Percentiles rank a stretch among this genome's conserved stretches.
Conservation (phyloP, 2,797 vertebrate species). For the Leptodactylus fallax region DNA sequence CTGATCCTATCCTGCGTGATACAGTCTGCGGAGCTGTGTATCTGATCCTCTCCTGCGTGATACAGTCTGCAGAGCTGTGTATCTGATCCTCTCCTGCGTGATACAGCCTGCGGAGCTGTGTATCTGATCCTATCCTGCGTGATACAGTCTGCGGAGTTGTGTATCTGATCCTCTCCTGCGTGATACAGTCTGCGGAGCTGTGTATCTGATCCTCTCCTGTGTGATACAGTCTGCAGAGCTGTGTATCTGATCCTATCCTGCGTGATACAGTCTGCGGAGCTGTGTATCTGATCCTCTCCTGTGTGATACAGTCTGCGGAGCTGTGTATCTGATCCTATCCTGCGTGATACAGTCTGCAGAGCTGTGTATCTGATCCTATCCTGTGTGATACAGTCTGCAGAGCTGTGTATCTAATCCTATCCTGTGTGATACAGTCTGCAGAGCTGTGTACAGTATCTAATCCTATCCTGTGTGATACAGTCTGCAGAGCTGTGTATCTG, state of each 20-base stretch:
- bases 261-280: neutral
- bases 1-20: neutral
- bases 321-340: neutral
- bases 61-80: neutral
- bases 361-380: neutral
- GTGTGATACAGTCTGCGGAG: neutral
- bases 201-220: neutral
- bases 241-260: neutral
- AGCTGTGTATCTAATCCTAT: neutral
- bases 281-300: neutral
- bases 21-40: neutral
- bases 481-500: too few species aligned
- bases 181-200: neutral
- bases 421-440: neutral
- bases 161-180: neutral
- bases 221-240: neutral
- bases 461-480: too few species aligned
- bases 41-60: neutral
- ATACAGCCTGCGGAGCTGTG: neutral
- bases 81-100: neutral
- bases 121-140: neutral
- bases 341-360: neutral
- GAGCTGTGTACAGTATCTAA: too few species aligned
- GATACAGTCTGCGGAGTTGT: neutral
- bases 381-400: neutral